These are phyloP conservation scores for Cygnus buccinator DNA, from an alignment of 2,113 vertebrate species.

Conservation along the genomic window DNA sequence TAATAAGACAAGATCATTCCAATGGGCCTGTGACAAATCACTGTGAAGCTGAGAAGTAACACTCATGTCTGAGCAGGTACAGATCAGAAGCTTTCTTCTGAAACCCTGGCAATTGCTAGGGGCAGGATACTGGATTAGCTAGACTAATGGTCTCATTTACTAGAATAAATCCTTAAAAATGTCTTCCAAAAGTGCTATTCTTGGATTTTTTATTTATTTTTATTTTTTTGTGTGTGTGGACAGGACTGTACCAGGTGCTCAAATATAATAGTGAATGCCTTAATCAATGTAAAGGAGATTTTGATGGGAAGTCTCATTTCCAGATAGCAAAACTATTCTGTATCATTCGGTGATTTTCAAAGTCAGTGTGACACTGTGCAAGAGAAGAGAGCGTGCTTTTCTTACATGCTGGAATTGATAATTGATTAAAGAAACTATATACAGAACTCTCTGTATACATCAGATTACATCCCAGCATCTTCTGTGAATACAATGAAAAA, in stretches of 20 bases:
- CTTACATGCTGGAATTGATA: not conserved
- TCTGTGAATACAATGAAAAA: not conserved
- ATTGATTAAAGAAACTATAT: not conserved
- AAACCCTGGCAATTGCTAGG: not conserved
- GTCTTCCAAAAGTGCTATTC: not conserved
- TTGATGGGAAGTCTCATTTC: conserved; percentile 39
- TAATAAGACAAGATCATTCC: not conserved
- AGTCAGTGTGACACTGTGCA: not conserved
- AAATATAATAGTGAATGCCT: not conserved
- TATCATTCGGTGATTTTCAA: conserved; percentile 24
- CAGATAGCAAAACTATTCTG: not conserved
- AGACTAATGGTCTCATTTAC: conserved; percentile 10
- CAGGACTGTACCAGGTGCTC: not conserved
- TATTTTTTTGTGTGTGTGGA: not conserved
- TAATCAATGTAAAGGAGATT: conserved; percentile 23
- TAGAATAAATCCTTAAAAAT: not conserved
- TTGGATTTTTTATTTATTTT: not conserved
- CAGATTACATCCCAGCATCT: not conserved
- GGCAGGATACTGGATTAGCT: not conserved
- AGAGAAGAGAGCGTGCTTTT: not conserved
- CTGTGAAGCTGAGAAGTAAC: not conserved
- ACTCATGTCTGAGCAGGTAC: not conserved
- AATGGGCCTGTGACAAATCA: not conserved
- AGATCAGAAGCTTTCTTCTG: not conserved
- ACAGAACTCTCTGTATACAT: not conserved